Evolutionary conservation across 2,888 invertebrate genomes (phyloP).

Genomic region (Brachylomia viminalis): DNA sequence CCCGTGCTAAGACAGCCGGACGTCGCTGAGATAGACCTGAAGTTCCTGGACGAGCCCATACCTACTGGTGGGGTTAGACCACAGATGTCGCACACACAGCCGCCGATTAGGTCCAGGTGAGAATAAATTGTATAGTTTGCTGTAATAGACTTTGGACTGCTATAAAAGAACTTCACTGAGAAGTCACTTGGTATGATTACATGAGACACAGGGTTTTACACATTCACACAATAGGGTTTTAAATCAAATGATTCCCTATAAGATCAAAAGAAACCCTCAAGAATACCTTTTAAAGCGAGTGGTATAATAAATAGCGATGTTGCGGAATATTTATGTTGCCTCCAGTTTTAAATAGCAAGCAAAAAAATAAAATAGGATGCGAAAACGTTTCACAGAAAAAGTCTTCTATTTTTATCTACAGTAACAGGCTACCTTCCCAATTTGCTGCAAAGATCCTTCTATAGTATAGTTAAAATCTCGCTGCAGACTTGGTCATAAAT

Average conservation of each 20-base stretch:
- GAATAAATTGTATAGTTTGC: not conserved
- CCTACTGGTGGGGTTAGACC: slow-evolving; percentile 79
- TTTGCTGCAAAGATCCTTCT: no score
- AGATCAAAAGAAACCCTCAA: not conserved
- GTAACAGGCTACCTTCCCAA: no score
- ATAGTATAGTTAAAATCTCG: no score
- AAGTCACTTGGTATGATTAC: not conserved
- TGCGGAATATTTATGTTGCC: not conserved
- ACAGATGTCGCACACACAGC: slow-evolving; percentile 71
- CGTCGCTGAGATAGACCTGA: slow-evolving; percentile 86
- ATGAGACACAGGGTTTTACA: no score
- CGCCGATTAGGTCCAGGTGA: slow-evolving; percentile 74
- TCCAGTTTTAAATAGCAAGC: not conserved
- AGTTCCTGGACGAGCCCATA: slow-evolving; percentile 88
- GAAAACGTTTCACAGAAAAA: no score
- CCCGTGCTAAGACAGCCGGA: slow-evolving; percentile 77
- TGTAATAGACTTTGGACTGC: not conserved
- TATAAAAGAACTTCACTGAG: not conserved
- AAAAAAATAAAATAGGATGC: no score
- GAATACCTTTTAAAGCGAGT: not conserved
- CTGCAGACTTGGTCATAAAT: no score
- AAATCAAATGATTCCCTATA: not conserved
- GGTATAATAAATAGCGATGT: not conserved
- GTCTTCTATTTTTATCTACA: no score
- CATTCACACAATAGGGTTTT: not conserved